phyloP scores from a whole-genome alignment of 2,888 invertebrate genomes.

The Ceriagrion tenellum region DNA sequence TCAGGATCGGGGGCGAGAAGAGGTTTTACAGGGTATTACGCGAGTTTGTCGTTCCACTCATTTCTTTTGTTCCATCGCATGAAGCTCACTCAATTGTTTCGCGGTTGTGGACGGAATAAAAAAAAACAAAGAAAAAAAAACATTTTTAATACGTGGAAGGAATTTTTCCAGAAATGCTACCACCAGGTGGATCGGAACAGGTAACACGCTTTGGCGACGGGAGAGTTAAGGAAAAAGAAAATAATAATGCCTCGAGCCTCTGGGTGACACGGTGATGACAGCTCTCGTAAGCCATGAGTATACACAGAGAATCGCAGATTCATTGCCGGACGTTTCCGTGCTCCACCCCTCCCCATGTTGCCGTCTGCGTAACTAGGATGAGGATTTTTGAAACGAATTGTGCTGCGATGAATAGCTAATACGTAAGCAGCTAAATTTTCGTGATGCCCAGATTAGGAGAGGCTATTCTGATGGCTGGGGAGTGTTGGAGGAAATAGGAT shows the following conservation, averaged over 20 bases:
- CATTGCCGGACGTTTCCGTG: neutral
- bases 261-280: neutral
- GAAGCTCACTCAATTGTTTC: constrained; percentile 32
- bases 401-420: neutral
- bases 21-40: constrained; percentile 31
- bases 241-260: neutral
- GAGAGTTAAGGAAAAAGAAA: neutral
- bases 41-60: constrained; percentile 28
- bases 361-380: neutral
- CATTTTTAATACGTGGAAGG: neutral
- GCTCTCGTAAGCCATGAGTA: neutral
- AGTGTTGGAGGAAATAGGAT: neutral
- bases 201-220: constrained; percentile 19
- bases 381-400: neutral
- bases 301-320: neutral
- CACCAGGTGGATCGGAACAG: constrained; percentile 22
- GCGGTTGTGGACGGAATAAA: constrained; percentile 21
- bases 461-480: neutral
- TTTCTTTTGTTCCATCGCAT: constrained; percentile 26
- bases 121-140: neutral
- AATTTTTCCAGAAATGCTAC: constrained; percentile 31
- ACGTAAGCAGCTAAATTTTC: neutral
- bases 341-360: neutral
- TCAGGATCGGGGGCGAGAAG: constrained; percentile 22
- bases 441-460: neutral